Evolutionary conservation across 2,113 vertebrate genomes (phyloP).

Genomic region (Ameiurus melas): DNA sequence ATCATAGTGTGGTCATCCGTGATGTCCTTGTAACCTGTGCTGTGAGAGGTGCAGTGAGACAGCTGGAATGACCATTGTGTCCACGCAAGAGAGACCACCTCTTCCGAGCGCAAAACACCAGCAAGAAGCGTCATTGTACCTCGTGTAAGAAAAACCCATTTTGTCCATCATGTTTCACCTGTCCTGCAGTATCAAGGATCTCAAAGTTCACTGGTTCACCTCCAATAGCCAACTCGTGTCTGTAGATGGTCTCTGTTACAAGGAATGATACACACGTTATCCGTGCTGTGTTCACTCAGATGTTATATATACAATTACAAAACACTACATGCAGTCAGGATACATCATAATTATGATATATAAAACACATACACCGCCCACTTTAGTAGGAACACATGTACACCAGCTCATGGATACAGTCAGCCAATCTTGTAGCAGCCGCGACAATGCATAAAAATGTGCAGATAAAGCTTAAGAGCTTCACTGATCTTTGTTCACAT

Average conservation of each 20-base stretch:
- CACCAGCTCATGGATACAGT: not conserved
- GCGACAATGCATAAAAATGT: not conserved
- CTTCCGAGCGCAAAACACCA: not conserved
- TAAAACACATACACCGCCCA: too few species aligned
- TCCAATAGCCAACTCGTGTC: conserved; percentile 69
- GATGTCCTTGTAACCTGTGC: too few species aligned
- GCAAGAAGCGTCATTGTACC: not conserved
- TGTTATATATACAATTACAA: not conserved
- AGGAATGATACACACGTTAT: not conserved
- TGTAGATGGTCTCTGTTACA: conserved; percentile 78
- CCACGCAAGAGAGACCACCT: too few species aligned
- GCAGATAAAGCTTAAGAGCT: not conserved
- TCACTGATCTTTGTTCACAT: not conserved
- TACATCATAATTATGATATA: too few species aligned
- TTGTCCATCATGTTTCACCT: conserved; percentile 60
- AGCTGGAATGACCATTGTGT: too few species aligned
- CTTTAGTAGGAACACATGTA: too few species aligned
- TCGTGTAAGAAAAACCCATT: not conserved
- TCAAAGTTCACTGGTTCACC: conserved; percentile 78
- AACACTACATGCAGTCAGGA: not conserved
- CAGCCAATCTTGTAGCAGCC: not conserved
- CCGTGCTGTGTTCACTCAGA: not conserved
- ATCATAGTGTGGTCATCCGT: too few species aligned
- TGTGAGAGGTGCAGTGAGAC: too few species aligned
- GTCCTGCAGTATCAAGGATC: conserved; percentile 77